Base-by-base conservation (phyloP, 2,113 vertebrate species). In the Triplophysa siluroides region DNA sequence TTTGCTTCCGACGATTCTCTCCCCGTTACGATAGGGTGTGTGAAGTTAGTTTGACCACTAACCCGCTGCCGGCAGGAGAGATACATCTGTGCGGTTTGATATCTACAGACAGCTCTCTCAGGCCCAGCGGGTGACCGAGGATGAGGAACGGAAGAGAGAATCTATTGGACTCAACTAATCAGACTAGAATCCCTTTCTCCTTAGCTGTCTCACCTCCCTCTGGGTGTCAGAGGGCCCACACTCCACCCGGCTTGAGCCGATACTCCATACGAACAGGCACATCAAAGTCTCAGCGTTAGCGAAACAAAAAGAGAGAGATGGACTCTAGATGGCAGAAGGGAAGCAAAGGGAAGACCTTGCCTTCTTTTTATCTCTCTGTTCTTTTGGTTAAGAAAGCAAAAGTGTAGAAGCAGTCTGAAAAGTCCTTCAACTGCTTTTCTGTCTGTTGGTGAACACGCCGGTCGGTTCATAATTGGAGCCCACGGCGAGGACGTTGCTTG, bases 11-110 rank as follows among this genome's bases (percentile, higher is more conserved):
- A 54, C 24, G 14, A 70, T 78, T 73, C 24, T 70, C n/a, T 58
- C 24, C 65, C 72, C 61, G 50, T 80, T 72, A 65, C 58, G 60
- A 77, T 47, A 2, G 64, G 33, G 58, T 56, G 8, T 80, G 74
- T 81, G 74, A 84, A 84, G 83, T 70, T 21, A 76, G 69, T 54
- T 72, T 78, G 82, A 82, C 61, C 67, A 2, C 80, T 79, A 72
- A 83, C 76, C 58, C 12, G 13, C 67, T 43, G 56, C 29, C 84
- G 26, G 70, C 61, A 79, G 45, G 18, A 61, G 60, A 61, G 73
- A 69, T 41, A n/a, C 54, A 12, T 61, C 24, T 72, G 62, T 74
- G 65, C 21, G 7, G 29, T 83, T 77, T 83, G 82, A 83, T 85
- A 85, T 85, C 65, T 23, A 72, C 50, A 26, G 62, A 67, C 61